A percentile compares a stretch with the other conserved stretches of the same genome.
Evolutionary conservation across 2,888 invertebrate genomes (phyloP).

Genomic region (Drosophila peninsularis): DNA sequence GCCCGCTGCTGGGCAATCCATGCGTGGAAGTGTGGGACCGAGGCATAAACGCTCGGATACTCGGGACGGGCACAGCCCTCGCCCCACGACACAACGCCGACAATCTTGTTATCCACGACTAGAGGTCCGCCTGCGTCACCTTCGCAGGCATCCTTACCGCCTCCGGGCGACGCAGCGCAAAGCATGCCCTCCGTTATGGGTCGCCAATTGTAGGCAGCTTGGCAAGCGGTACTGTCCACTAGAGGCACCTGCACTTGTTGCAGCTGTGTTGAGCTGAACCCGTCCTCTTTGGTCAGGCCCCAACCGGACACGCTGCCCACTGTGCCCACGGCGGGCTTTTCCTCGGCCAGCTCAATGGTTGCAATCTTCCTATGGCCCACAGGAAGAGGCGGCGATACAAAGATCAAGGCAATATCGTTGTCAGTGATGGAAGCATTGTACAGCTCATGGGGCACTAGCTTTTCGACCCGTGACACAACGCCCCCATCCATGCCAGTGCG

Average conservation of each 20-base stretch:
- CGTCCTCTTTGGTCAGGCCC: slow-evolving; percentile 69
- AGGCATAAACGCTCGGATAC: slow-evolving; percentile 72
- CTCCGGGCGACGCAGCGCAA: slow-evolving; percentile 63
- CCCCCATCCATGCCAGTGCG: slow-evolving; percentile 86
- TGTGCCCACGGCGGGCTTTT: slow-evolving; percentile 51
- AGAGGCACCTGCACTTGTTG: slow-evolving; percentile 67
- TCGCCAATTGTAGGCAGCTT: slow-evolving; percentile 62
- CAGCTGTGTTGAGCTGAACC: slow-evolving; percentile 49
- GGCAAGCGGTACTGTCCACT: slow-evolving; percentile 52
- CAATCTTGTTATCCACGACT: slow-evolving; percentile 42
- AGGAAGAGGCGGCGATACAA: slow-evolving; percentile 60
- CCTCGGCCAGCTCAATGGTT: slow-evolving; percentile 50
- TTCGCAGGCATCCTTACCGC: slow-evolving; percentile 75
- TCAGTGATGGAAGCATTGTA: slow-evolving; percentile 84
- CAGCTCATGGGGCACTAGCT: slow-evolving; percentile 85
- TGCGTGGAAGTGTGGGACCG: slow-evolving; percentile 47
- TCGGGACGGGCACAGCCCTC: slow-evolving; percentile 66
- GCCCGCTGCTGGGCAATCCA: slow-evolving; percentile 61
- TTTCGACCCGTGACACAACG: slow-evolving; percentile 84
- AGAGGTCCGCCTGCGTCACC: slow-evolving; percentile 76
- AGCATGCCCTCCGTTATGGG: slow-evolving; percentile 70
- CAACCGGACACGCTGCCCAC: slow-evolving; percentile 72
- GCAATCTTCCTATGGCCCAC: slow-evolving; percentile 52
- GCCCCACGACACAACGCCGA: slow-evolving; percentile 78
- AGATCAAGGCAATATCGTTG: slow-evolving; percentile 86